phyloP scores from a whole-genome alignment of 2,888 invertebrate genomes.

The Hyles lineata region DNA sequence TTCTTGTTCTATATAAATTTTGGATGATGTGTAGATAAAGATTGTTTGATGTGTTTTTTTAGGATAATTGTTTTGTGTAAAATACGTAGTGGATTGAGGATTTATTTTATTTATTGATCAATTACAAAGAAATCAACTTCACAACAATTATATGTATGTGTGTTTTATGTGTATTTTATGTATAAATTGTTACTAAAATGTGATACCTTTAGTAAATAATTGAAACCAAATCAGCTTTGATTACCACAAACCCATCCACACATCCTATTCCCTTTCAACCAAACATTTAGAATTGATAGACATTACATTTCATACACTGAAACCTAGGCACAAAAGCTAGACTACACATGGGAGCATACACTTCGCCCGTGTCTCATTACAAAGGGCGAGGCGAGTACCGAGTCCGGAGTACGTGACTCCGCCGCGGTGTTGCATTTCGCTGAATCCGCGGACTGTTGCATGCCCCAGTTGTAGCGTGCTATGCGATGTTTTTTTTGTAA shows the following conservation, averaged over 20 bases:
- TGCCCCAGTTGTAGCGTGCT: neutral
- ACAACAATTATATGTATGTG: neutral
- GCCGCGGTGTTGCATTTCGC: constrained; percentile 24
- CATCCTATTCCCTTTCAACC: too few species aligned
- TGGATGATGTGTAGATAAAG: too few species aligned
- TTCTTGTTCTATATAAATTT: too few species aligned
- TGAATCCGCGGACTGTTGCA: constrained; percentile 2
- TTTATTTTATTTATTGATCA: too few species aligned
- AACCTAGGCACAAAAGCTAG: neutral
- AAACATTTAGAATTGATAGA: neutral
- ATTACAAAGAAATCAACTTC: too few species aligned
- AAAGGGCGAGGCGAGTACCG: constrained; percentile 1
- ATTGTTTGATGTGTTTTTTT: too few species aligned
- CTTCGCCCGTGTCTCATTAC: neutral
- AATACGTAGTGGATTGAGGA: too few species aligned
- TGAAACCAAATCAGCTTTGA: neutral
- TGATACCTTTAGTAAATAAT: neutral
- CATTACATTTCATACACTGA: neutral
- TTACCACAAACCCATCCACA: neutral
- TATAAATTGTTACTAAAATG: neutral
- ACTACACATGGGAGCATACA: neutral
- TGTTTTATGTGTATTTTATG: neutral
- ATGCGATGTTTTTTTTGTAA: neutral
- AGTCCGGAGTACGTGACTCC: constrained; percentile 5
- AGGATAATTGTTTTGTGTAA: too few species aligned